Base-by-base conservation (phyloP, 2,888 invertebrate genomes). In the Clivina fossor region DNA sequence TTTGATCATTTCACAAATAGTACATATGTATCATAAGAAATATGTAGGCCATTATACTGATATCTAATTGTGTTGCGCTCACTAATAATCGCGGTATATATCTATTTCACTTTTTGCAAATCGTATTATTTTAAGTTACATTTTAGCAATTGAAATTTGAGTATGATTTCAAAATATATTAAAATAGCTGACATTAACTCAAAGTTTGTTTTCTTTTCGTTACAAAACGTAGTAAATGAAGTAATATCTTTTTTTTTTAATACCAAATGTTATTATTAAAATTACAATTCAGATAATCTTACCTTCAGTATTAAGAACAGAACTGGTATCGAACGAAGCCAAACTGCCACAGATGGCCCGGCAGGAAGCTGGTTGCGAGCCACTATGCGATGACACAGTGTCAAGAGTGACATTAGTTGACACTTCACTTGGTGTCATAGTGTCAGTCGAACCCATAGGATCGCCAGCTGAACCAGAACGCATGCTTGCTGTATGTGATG, bases 271-370 rank as follows among this genome's bases (percentile, higher is more conserved):
- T 26, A 26, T 26, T 26, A 7, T 8, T 7, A 33, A 33, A 7
- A 8, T 33, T 11, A n/a, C 7, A 40, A 26, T 33, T 24, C 11
- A 55, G n/a, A n/a, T n/a, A n/a, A n/a, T n/a, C 61, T 65, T 70
- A 83, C 84, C 84, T 78, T 82, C 76, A 41, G 71, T 75, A 60
- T 75, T 76, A 59, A 70, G 69, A 49, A 74, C 71, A 8, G 76
- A 76, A 61, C 72, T 71, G 20, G 75, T 75, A 63, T 77, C 77
- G 57, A 77, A 77, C 4, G 80, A 79, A 11, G 76, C 77, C 37
- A 80, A 68, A 66, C 79, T 79, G 51, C 80, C 80, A 59, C 78
- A 79, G 58, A 77, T 76, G 4, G 76, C 79, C 56, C 78, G 69
- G 63, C 78, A 76, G 2, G 79, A 79, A 24, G 75, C 71, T 43